Evolutionary conservation across 2,797 vertebrate genomes (phyloP).

Genomic region (Danio jaintianensis): DNA sequence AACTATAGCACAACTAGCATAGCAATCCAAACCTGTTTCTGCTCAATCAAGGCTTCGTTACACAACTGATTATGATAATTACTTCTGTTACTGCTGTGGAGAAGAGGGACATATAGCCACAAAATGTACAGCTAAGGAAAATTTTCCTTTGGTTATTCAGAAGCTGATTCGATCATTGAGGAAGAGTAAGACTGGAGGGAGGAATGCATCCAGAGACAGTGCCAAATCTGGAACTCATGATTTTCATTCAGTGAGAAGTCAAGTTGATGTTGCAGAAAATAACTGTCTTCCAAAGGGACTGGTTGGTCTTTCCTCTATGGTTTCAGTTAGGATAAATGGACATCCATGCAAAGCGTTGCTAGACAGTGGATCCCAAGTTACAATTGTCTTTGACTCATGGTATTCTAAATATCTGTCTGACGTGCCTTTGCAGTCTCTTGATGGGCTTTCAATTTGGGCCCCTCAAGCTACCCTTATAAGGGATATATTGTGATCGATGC

Average conservation of each 20-base stretch:
- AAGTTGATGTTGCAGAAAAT: not conserved
- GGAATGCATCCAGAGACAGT: not conserved
- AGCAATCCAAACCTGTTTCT: not conserved
- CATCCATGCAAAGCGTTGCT: not conserved
- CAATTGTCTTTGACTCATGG: slow-evolving; percentile 13
- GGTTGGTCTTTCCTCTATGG: not conserved
- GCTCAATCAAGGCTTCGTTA: not conserved
- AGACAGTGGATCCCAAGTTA: slow-evolving; percentile 9
- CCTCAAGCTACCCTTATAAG: slow-evolving; percentile 1
- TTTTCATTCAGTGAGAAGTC: not conserved
- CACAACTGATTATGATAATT: not conserved
- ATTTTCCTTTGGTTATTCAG: not conserved
- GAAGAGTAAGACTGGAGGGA: not conserved
- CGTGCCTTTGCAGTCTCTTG: not conserved
- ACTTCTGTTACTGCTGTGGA: slow-evolving; percentile 18
- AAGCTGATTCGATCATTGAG: not conserved
- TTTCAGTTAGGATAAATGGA: not conserved
- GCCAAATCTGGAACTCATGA: not conserved
- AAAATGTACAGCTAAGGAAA: not conserved
- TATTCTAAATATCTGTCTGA: not conserved
- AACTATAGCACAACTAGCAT: not conserved
- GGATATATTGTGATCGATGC: slow-evolving; percentile 5
- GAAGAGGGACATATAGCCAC: slow-evolving; percentile 20
- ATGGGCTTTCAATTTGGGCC: slow-evolving; percentile 1
- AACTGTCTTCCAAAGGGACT: not conserved